A percentile compares a stretch with the other conserved stretches of the same genome.
Evolutionary conservation across 2,888 invertebrate species (phyloP).

Genomic region (Rotaria socialis): DNA sequence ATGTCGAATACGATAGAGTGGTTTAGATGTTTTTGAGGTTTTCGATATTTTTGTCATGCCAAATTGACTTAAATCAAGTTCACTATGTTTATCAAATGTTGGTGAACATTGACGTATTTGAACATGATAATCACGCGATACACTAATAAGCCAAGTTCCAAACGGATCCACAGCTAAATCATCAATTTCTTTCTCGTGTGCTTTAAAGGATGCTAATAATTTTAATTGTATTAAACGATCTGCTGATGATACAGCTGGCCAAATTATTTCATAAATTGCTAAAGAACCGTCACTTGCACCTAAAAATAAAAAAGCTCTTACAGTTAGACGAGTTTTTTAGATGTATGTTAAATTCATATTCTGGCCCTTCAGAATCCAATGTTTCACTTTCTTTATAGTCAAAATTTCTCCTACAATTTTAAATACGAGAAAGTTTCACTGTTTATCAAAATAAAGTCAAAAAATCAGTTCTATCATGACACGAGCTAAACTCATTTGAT

Average conservation of each 20-base stretch:
- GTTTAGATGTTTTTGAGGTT: background rate
- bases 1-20: constrained; percentile 30
- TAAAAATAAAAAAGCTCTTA: background rate
- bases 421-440: no score
- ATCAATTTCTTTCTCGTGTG: constrained; percentile 16
- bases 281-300: constrained; percentile 36
- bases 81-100: constrained; percentile 14
- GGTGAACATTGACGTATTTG: constrained; percentile 16
- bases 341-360: no score
- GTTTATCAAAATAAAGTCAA: no score
- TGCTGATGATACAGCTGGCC: background rate
- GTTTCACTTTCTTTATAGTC: no score
- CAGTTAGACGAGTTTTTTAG: no score
- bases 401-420: no score
- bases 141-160: constrained; percentile 9
- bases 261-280: constrained; percentile 16
- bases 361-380: no score
- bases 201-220: constrained; percentile 18
- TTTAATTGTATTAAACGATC: constrained; percentile 21
- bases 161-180: constrained; percentile 28
- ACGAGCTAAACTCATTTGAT: no score
- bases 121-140: constrained; percentile 28
- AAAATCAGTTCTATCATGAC: no score
- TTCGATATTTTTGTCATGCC: background rate
- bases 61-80: constrained; percentile 19